Evolutionary conservation across 2,888 invertebrate species (phyloP).

Genomic region (Patella ulyssiponensis): DNA sequence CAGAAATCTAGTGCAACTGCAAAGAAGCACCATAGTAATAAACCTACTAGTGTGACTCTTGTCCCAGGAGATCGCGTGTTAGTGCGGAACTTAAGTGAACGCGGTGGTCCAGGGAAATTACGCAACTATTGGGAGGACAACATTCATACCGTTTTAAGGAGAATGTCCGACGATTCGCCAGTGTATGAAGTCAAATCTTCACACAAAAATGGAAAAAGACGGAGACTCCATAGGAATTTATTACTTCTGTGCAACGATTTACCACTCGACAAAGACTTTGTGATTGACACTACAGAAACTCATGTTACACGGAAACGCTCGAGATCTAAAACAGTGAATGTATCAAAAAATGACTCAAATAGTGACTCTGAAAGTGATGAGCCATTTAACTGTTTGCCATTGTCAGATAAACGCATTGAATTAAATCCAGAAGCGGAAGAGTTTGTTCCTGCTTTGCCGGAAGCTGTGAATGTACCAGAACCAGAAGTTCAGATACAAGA

Average conservation of each 20-base stretch:
- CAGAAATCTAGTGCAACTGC: constrained; percentile 11
- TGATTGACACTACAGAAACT: no score
- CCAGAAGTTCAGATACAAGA: no score
- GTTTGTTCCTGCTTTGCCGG: no score
- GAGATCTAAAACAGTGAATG: no score
- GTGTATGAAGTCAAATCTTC: not conserved
- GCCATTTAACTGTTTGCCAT: no score
- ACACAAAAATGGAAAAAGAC: not conserved
- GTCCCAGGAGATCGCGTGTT: not conserved
- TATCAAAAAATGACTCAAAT: no score
- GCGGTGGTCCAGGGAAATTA: not conserved
- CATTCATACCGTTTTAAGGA: not conserved
- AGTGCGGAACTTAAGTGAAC: not conserved
- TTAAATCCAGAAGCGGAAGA: no score
- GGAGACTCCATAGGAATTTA: not conserved
- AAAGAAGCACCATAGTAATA: no score
- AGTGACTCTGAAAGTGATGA: no score
- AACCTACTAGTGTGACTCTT: not conserved
- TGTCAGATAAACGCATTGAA: no score
- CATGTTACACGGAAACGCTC: no score
- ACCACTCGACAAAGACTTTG: not conserved
- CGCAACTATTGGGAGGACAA: not conserved
- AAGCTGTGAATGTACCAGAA: no score
- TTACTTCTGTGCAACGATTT: constrained; percentile 1
- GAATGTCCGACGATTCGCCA: not conserved